Base-by-base conservation (phyloP, 2,888 invertebrate genomes). In the Saturnia japonica region DNA sequence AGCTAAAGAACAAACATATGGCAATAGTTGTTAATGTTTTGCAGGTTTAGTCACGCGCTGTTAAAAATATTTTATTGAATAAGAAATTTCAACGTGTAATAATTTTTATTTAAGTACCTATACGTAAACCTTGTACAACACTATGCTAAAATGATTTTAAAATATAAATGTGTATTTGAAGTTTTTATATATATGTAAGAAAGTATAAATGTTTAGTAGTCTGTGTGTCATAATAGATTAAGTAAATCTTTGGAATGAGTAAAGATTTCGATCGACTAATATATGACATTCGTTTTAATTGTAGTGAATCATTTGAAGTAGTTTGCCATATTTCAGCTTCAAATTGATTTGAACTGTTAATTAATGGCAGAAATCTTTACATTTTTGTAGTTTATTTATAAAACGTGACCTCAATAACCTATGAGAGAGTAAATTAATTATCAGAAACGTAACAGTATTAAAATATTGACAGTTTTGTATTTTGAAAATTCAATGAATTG, bases 181-280 rank as follows among this genome's bases (percentile, higher is more conserved):
- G 78, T 80, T 73, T 74, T 75, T 71, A 70, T 71, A 74, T 78
- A 69, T 77, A 73, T 73, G 57, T 60, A 60, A 28, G 19, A 14
- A 14, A 28, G 12, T 28, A 25, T 60, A 28, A 60, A 60, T 60
- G 77, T 77, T 72, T 79, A 77, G 73, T 69, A 78, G 76, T 79
- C 72, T 76, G 82, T 82, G 85, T 85, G 85, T 82, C 84, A 86
- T 86, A 82, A 76, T 73, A 69, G 77, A 75, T 25, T 60, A 60
- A 16, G 57, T 14, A 28, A 6, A 19, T 3, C 14, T 60, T 76
- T 72, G 74, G 73, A 11, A 28, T 60, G 14, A 60, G 7, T 14
- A 60, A 28, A 25, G 6, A 34, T 34, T 4, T 34, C n/a, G 9
- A n/a, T 57, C 25, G n/a, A n/a, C 7, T n/a, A n/a, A n/a, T 54